Base-by-base conservation (phyloP, 2,888 invertebrate genomes). In the Molanna angustata region DNA sequence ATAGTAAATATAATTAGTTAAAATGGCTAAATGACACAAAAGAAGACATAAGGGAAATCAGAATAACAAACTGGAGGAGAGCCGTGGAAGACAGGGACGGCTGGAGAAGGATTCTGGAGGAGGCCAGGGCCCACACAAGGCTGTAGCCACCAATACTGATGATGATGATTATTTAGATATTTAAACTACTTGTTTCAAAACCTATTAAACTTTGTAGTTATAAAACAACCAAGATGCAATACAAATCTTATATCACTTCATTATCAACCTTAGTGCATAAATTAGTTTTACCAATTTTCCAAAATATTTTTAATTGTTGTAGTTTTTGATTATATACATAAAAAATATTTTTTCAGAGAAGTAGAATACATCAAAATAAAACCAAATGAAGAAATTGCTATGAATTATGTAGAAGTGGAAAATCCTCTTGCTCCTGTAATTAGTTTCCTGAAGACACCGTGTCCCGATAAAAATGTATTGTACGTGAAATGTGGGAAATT, bases 361-460 rank as follows among this genome's bases (percentile, higher is more conserved):
- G 83, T 88, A 18, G 74, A 82, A 60, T 80, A 80, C 20, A 86
- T 87, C n/a, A 83, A 87, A 66, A 74, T 83, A 2, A 78, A 79
- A 58, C 74, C 78, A 48, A 84, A 86, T 62, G 75, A 78, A 4
- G 83, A 80, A 65, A 67, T 68, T 21, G 70, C 76, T 54, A 73
- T 80, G 32, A 79, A 85, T 55, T 93, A 92, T 65, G 91, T 92
- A 0, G 83, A 86, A 65, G 88, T 92, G 65, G 83, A 90, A 57
- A 88, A 92, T 67, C 90, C 91, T 0, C 80, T 82, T 54, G 89
- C 90, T 0, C 69, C 85, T 0, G 90, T 91, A 71, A 90, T 92
- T 53, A 86, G 86, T 22, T 93, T 94, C 63, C 79, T 88, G 11
- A 83, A 88, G 62, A 85, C 86, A 9, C 78, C 83, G 40, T 94